These are phyloP conservation scores for Mormoops blainvillei DNA, from an alignment of 2,113 vertebrate species.

Conservation along the genomic window DNA sequence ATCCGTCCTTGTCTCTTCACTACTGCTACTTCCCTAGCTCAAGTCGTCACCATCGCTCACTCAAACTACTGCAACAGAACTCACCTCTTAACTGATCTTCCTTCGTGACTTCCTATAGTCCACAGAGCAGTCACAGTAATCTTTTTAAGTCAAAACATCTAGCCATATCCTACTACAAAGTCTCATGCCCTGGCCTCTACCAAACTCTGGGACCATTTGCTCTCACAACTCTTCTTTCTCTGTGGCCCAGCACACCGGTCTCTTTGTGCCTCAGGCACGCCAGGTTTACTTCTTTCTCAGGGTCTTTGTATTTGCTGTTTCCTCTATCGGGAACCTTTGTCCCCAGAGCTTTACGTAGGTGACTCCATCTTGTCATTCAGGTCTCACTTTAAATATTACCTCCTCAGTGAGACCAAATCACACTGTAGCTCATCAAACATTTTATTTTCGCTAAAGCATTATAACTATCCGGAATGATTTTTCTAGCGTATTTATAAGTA, in stretches of 20 bases:
- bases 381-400: not conserved
- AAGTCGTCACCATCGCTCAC: not conserved
- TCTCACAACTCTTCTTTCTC: not conserved
- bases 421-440: not conserved
- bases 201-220: not conserved
- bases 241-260: not conserved
- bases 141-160: not conserved
- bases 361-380: not conserved
- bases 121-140: not conserved
- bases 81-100: not conserved
- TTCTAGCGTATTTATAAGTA: not conserved
- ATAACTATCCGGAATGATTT: not conserved
- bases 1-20: not conserved
- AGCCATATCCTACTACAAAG: not conserved
- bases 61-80: not conserved
- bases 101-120: not conserved
- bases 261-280: not conserved
- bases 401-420: not conserved
- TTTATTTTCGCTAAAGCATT: not conserved
- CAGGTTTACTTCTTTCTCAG: not conserved
- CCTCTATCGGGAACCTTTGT: not conserved
- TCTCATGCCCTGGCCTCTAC: not conserved
- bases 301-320: not conserved
- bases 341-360: not conserved
- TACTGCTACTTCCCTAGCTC: not conserved